Percentiles rank a stretch among this genome's conserved stretches.
Evolutionary conservation across 2,888 invertebrate genomes (phyloP).

Genomic region (Drosophila dives): DNA sequence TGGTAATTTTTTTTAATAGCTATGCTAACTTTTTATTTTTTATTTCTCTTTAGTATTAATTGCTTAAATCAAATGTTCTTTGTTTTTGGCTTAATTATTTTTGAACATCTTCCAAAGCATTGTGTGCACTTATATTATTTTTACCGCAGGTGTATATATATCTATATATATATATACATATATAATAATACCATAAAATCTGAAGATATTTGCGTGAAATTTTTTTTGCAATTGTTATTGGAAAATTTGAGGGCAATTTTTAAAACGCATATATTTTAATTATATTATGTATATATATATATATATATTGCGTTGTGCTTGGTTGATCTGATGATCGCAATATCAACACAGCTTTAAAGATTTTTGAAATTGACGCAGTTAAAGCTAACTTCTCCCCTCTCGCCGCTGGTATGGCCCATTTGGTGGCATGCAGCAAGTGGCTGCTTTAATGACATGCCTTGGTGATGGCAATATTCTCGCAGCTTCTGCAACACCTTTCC

Average conservation of each 20-base stretch:
- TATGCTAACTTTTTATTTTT: not conserved
- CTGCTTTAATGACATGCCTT: constrained; percentile 49
- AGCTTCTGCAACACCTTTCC: constrained; percentile 63
- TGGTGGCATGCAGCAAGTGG: constrained; percentile 25
- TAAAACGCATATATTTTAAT: not conserved
- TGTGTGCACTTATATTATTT: not conserved
- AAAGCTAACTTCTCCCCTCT: not conserved
- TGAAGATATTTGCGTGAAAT: not conserved
- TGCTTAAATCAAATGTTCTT: not conserved
- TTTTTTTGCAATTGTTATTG: not conserved
- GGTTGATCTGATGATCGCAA: constrained; percentile 43
- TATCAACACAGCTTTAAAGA: constrained; percentile 13
- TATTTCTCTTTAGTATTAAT: not conserved
- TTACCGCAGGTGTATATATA: not conserved
- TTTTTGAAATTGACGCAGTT: not conserved
- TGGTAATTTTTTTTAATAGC: not conserved
- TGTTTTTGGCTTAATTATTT: not conserved
- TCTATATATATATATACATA: not conserved
- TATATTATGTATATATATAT: constrained; percentile 7
- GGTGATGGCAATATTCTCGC: constrained; percentile 41
- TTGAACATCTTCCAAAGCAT: not conserved
- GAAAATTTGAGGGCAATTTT: not conserved
- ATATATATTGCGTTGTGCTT: constrained; percentile 4
- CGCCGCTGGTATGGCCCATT: not conserved
- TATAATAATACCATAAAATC: not conserved